phyloP scores from a whole-genome alignment of 2,797 vertebrate species.

The Heliangelus exortis region DNA sequence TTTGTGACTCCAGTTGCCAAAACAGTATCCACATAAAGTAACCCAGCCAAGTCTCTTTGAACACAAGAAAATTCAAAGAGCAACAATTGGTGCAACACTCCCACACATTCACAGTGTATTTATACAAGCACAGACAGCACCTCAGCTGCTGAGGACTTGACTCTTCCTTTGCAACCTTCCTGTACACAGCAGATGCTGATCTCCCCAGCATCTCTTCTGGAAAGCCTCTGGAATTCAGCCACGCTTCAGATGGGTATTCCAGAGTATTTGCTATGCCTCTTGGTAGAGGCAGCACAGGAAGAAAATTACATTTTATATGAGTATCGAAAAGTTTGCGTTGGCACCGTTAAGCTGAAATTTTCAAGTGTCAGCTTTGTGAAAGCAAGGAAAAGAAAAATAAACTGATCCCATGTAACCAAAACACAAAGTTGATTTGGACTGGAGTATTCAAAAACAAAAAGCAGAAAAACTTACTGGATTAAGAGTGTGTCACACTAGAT shows the following conservation, averaged over 20 bases:
- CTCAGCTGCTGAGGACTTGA: background rate
- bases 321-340: background rate
- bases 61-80: background rate
- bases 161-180: background rate
- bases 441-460: background rate
- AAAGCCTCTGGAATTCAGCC: slow-evolving; percentile 21
- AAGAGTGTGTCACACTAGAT: background rate
- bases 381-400: background rate
- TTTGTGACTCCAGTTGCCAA: slow-evolving; percentile 9
- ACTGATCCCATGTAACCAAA: background rate
- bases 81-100: background rate
- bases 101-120: background rate
- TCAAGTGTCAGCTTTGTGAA: background rate
- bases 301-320: background rate
- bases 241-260: background rate
- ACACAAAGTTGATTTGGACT: background rate
- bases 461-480: background rate
- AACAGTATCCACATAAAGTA: background rate
- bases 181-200: background rate
- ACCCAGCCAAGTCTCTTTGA: background rate
- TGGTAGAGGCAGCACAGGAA: background rate
- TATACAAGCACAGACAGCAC: background rate
- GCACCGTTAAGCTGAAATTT: background rate
- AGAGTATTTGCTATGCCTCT: background rate
- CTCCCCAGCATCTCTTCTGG: slow-evolving; percentile 2